Conservation (phyloP, 37 sponge, comb jelly and placozoan genomes). For the Chondrosia reniformis region DNA sequence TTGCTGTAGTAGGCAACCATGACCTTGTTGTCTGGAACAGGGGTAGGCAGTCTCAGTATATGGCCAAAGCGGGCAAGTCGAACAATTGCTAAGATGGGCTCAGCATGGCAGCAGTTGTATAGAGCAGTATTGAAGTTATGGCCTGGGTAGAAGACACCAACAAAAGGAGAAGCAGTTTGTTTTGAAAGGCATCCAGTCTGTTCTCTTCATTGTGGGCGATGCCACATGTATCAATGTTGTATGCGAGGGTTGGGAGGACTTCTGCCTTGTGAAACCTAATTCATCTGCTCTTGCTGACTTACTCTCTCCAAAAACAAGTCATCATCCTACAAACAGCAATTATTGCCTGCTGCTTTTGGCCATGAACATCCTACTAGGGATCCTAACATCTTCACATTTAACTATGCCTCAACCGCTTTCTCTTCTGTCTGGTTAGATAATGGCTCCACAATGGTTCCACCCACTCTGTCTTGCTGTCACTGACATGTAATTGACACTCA, state of each 20-base stretch:
- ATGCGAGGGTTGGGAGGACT: neutral
- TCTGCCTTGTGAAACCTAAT: neutral
- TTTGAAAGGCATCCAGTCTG: neutral
- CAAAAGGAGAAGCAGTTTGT: neutral
- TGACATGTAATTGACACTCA: no score
- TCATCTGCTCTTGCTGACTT: neutral
- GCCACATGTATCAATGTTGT: no score
- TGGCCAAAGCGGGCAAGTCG: neutral
- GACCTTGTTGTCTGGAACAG: neutral
- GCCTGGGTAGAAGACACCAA: slow-evolving; percentile 1
- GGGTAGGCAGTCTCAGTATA: neutral
- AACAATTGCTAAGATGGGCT: neutral
- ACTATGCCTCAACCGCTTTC: neutral
- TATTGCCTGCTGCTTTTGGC: neutral
- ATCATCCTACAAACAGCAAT: neutral
- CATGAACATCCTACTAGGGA: neutral
- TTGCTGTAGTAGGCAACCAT: slow-evolving; percentile 2
- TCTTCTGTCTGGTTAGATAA: no score
- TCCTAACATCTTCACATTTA: neutral
- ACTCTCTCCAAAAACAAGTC: neutral
- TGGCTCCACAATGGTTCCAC: no score
- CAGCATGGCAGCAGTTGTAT: neutral
- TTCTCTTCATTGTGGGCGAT: neutral
- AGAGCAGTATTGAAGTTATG: neutral
- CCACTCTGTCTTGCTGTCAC: no score